phyloP scores from a whole-genome alignment of 2,797 vertebrate genomes.

The Cossypha polioptera region DNA sequence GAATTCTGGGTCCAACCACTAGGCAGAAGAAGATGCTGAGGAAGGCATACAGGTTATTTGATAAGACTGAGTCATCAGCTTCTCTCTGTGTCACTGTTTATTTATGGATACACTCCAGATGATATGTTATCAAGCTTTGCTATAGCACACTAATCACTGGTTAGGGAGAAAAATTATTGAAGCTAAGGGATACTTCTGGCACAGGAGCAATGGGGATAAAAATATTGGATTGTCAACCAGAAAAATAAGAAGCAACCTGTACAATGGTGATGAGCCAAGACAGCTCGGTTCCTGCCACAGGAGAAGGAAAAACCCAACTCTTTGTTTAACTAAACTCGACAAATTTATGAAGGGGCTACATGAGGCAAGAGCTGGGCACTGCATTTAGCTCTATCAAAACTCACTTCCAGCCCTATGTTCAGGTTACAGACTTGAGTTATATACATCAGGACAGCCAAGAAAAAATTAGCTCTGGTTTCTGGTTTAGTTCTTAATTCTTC shows the following conservation, averaged over 20 bases:
- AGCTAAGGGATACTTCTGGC: background rate
- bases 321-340: background rate
- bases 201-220: background rate
- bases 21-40: background rate
- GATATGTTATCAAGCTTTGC: background rate
- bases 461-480: background rate
- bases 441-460: background rate
- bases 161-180: background rate
- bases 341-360: background rate
- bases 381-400: background rate
- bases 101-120: background rate
- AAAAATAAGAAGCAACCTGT: background rate
- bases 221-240: background rate
- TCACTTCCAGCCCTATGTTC: background rate
- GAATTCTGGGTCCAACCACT: background rate
- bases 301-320: background rate
- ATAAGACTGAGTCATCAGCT: background rate
- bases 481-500: background rate
- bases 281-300: accelerated
- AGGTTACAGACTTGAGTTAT: background rate
- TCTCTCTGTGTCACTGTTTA: background rate
- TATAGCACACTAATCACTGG: background rate
- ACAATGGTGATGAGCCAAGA: background rate
- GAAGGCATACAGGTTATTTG: background rate
- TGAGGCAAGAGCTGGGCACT: background rate